phyloP scores from a whole-genome alignment of 2,888 invertebrate genomes.

The Agrochola circellaris region DNA sequence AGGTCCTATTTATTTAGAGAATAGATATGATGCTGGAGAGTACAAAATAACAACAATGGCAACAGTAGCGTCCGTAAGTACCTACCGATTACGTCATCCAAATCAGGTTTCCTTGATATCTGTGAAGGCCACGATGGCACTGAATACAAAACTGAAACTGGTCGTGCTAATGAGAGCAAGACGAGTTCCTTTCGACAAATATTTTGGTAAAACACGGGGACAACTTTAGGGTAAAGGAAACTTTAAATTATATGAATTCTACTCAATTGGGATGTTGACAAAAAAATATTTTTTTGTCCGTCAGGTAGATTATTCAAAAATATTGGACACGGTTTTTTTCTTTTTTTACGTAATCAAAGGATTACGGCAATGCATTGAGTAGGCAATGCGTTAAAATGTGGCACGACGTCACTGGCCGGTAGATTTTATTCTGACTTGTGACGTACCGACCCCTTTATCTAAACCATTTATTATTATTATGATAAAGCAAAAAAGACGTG shows the following conservation, averaged over 20 bases:
- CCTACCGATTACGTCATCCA: conserved; percentile 32
- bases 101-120: conserved; percentile 45
- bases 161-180: not conserved
- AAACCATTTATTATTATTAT: no score
- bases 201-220: conserved; percentile 3
- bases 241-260: not conserved
- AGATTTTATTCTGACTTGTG: no score
- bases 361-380: no score
- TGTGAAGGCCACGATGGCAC: conserved; percentile 29
- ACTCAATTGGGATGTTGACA: not conserved
- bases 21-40: not conserved
- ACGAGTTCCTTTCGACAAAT: conserved; percentile 1
- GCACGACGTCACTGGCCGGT: no score
- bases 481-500: no score
- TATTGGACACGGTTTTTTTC: no score
- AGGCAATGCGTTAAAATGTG: no score
- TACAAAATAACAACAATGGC: not conserved
- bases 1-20: conserved; percentile 9
- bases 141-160: conserved; percentile 29
- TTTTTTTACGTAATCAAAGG: no score
- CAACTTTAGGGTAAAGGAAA: not conserved
- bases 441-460: no score
- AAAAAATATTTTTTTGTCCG: no score
- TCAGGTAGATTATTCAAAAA: no score
- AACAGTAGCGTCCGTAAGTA: not conserved